phyloP scores from a whole-genome alignment of 1,140 invertebrate species.

The Chrysomallon squamiferum region DNA sequence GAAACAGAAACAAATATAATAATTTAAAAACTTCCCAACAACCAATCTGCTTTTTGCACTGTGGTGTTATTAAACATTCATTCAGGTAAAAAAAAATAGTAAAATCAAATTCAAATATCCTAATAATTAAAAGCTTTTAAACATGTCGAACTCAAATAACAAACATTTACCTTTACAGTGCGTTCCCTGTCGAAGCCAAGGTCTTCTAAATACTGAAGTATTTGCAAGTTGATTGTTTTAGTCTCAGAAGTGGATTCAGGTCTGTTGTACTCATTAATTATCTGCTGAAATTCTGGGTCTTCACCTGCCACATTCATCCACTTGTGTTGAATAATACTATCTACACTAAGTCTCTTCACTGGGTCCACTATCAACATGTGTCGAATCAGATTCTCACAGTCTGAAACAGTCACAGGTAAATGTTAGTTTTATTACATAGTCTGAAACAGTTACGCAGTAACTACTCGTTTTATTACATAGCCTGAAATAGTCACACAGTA shows the following conservation, averaged over 20 bases:
- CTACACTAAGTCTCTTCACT: conserved; percentile 78
- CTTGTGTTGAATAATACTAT: conserved; percentile 83
- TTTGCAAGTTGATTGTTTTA: conserved; percentile 69
- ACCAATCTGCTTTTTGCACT: too few relatives aligned
- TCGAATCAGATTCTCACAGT: conserved; percentile 90
- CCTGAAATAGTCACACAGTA: too few relatives aligned
- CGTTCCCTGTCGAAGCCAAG: conserved; percentile 86
- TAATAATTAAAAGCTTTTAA: too few relatives aligned
- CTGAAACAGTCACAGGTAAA: conserved; percentile 66
- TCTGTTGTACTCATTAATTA: conserved; percentile 80
- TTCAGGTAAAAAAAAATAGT: too few relatives aligned
- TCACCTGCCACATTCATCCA: conserved; percentile 76
- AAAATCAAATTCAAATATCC: too few relatives aligned
- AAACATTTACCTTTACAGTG: conserved; percentile 79
- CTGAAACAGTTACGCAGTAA: too few relatives aligned
- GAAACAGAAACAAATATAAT: too few relatives aligned
- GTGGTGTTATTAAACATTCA: too few relatives aligned
- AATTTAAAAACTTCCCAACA: too few relatives aligned
- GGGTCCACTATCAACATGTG: conserved; percentile 94
- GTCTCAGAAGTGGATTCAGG: neutral
- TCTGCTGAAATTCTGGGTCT: conserved; percentile 72
- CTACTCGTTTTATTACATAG: too few relatives aligned
- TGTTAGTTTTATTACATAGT: too few relatives aligned
- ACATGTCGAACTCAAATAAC: too few relatives aligned
- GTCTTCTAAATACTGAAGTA: conserved; percentile 88